Percentiles rank a stretch among this genome's conserved stretches.
These are phyloP conservation scores for Coleophora deauratella DNA, from an alignment of 2,888 invertebrate genomes.

Conservation along the genomic window DNA sequence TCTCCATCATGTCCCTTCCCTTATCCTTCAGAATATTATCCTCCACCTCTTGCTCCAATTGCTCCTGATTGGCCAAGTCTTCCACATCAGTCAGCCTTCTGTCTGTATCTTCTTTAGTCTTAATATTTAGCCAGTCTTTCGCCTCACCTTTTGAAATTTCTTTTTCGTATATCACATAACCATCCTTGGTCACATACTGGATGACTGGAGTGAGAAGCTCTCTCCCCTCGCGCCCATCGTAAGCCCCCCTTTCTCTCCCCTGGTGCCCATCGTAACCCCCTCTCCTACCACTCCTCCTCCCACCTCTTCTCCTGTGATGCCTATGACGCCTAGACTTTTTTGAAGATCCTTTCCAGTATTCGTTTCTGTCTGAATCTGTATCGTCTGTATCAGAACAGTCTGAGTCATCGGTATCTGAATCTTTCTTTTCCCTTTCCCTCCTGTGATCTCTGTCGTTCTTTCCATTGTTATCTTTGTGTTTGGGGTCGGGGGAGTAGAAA, in stretches of 20 bases:
- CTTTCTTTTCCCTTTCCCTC: neutral
- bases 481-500: slow-evolving; percentile 53
- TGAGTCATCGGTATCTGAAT: no score
- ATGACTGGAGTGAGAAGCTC: slow-evolving; percentile 46
- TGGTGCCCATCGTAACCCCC: neutral
- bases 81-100: slow-evolving; percentile 3
- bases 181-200: slow-evolving; percentile 60
- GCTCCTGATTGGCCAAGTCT: slow-evolving; percentile 11
- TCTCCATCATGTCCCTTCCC: slow-evolving; percentile 2
- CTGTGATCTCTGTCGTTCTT: neutral
- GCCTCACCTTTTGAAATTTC: slow-evolving; percentile 51
- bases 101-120: slow-evolving; percentile 16
- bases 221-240: no score
- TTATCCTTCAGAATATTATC: slow-evolving; percentile 7
- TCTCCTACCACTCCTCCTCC: slow-evolving; percentile 10
- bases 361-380: slow-evolving; percentile 12
- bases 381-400: no score
- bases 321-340: slow-evolving; percentile 21
- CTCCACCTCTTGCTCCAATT: slow-evolving; percentile 12
- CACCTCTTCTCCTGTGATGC: slow-evolving; percentile 15
- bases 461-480: neutral
- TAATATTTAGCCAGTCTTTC: slow-evolving; percentile 42
- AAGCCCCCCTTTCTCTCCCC: neutral
- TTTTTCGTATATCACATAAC: slow-evolving; percentile 60
- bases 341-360: slow-evolving; percentile 19